Conservation (phyloP, 1,140 invertebrate species). For the Dendrolimus kikuchii region DNA sequence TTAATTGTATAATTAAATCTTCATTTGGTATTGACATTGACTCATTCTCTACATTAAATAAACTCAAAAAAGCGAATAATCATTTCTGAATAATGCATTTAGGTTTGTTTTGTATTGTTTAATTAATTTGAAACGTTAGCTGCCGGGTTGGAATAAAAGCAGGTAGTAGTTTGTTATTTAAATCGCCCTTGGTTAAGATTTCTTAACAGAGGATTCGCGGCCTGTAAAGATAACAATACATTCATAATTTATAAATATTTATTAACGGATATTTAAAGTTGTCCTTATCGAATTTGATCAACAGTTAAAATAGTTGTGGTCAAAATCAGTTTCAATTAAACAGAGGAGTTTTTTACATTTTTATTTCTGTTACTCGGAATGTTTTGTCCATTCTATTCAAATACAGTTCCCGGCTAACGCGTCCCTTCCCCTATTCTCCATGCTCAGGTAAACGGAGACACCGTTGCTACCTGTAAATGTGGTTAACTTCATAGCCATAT, state of each 20-base stretch:
- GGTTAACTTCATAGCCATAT: conserved; percentile 26
- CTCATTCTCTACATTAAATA: too few relatives aligned
- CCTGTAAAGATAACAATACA: conserved; percentile 17
- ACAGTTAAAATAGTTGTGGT: too few relatives aligned
- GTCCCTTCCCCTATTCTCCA: conserved; percentile 35
- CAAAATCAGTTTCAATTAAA: too few relatives aligned
- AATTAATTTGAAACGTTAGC: conserved; percentile 4
- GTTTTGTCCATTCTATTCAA: conserved; percentile 41
- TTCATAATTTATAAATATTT: too few relatives aligned
- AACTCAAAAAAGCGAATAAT: too few relatives aligned
- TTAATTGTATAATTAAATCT: too few relatives aligned
- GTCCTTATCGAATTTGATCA: too few relatives aligned
- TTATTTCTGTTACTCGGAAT: conserved; percentile 11
- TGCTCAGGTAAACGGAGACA: conserved; percentile 52
- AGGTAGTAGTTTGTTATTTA: conserved; percentile 21
- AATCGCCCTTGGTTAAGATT: conserved; percentile 25
- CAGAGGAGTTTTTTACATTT: too few relatives aligned
- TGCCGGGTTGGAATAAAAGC: conserved; percentile 9
- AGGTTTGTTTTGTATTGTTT: too few relatives aligned
- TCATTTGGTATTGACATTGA: too few relatives aligned
- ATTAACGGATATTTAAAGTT: too few relatives aligned
- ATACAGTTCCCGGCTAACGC: conserved; percentile 44
- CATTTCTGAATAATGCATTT: too few relatives aligned
- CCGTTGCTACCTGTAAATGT: conserved; percentile 52
- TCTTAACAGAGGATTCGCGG: conserved; percentile 28